Conservation (phyloP, 2,797 vertebrate species). For the Distichodus sexfasciatus region DNA sequence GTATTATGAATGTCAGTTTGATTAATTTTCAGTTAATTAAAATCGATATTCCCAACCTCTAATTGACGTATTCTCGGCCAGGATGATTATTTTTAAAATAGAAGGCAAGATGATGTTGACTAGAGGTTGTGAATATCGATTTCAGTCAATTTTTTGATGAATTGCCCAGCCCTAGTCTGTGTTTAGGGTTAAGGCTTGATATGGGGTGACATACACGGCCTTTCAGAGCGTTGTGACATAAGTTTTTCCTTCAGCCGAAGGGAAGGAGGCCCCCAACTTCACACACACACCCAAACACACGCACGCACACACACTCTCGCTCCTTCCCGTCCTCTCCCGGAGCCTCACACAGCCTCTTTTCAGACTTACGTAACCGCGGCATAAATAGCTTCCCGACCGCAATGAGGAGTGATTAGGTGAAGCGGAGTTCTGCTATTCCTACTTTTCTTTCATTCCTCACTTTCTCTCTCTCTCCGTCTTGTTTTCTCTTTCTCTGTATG, state of each 20-base stretch:
- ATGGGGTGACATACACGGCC: background rate
- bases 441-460: slow-evolving; percentile 20
- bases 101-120: too few relatives aligned
- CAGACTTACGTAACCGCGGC: slow-evolving; percentile 64
- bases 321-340: slow-evolving; percentile 30
- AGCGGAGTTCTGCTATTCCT: slow-evolving; percentile 45
- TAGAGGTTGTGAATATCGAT: too few relatives aligned
- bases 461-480: background rate
- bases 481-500: slow-evolving; percentile 35
- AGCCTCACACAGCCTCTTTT: slow-evolving; percentile 55
- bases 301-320: slow-evolving; percentile 32
- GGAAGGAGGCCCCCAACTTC: slow-evolving; percentile 14
- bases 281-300: slow-evolving; percentile 24
- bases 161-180: background rate
- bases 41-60: too few relatives aligned
- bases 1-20: too few relatives aligned
- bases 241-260: slow-evolving; percentile 35
- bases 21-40: too few relatives aligned
- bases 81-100: too few relatives aligned
- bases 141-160: too few relatives aligned
- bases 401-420: slow-evolving; percentile 66
- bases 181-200: background rate
- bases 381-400: slow-evolving; percentile 65
- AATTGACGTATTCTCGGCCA: too few relatives aligned
- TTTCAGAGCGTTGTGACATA: slow-evolving; percentile 30